Base-by-base conservation (phyloP, 2,797 vertebrate species). In the Anguilla marmorata region DNA sequence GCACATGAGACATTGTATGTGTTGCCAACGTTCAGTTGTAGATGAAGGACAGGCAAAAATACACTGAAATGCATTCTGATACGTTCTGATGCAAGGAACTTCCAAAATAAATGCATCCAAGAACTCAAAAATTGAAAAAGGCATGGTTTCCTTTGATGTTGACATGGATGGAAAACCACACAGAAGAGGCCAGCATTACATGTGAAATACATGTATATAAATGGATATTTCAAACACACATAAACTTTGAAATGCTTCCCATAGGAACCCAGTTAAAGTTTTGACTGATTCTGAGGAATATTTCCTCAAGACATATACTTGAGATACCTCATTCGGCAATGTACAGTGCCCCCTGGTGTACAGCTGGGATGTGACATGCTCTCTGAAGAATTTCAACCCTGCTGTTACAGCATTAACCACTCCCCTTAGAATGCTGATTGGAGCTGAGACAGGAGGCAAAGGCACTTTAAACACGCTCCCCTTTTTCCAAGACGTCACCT, bases 401-500 rank as follows among this genome's bases (percentile, higher is more conserved):
- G 56, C 89, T 93, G 90, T 89, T 90, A 89, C 79, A 24, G 0
- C 24, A 56, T 14, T 88, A 48, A 83, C 91, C 84, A 90, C 93
- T 88, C 94, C 93, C 94, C 93, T 74, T 85, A 0, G 1, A 27
- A 30, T 88, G 0, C 82, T 90, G 93, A 95, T 95, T 95, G 94
- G 94, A 89, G 21, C 56, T 86, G 1, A 83, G 84, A 88, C 85
- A 82, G 88, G 80, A 66, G 88, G 72, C 89, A 88, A 88, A n/a
- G n/a, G 90, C 90, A 95, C 94, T 95, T 95, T 89, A 63, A 6
- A 87, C 82, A 86, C 93, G 93, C 92, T 91, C 93, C 92, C 90
- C 90, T 95, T 94, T 95, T 94, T 92, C 93, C 92, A 94, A 90
- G 94, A 91, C 93, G 93, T 86, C 90, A 54, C 90, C 91, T 87